These are phyloP conservation scores for Gastrophysa polygoni DNA, from an alignment of 2,888 invertebrate genomes.

Conservation along the genomic window DNA sequence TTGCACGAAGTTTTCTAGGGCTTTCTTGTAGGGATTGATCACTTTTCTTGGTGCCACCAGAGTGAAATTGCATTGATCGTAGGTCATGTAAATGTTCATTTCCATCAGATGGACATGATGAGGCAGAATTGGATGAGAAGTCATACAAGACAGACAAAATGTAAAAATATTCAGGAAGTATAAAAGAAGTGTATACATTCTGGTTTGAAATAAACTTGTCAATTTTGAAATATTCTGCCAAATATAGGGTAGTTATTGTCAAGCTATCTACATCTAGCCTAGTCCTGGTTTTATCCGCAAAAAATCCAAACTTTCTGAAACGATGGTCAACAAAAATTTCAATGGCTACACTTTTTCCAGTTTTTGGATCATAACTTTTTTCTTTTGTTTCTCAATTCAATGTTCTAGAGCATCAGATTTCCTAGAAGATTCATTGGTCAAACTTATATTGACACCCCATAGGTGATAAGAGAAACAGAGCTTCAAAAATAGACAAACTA, in stretches of 20 bases:
- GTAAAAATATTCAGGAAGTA: constrained; percentile 10
- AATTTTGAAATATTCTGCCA: constrained; percentile 17
- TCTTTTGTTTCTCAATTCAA: too few species aligned
- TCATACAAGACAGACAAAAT: constrained; percentile 6
- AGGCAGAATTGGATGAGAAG: constrained; percentile 13
- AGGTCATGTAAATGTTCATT: constrained; percentile 15
- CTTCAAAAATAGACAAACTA: too few species aligned
- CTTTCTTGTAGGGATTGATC: constrained; percentile 44
- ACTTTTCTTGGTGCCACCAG: constrained; percentile 42
- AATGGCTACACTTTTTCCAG: too few species aligned
- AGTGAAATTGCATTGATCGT: constrained; percentile 33
- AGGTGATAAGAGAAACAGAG: too few species aligned
- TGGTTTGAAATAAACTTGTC: constrained; percentile 16
- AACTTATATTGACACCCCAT: too few species aligned
- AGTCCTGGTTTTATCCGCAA: too few species aligned
- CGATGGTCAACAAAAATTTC: too few species aligned
- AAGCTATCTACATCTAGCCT: too few species aligned
- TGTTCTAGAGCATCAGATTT: too few species aligned
- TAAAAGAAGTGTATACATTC: neutral
- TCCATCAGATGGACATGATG: constrained; percentile 22
- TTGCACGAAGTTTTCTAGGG: constrained; percentile 40
- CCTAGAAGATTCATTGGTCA: too few species aligned
- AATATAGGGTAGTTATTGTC: neutral
- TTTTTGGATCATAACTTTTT: too few species aligned
- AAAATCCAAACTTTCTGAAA: too few species aligned